Conservation (phyloP, 1,140 invertebrate species). For the Drosophila mauritiana region DNA sequence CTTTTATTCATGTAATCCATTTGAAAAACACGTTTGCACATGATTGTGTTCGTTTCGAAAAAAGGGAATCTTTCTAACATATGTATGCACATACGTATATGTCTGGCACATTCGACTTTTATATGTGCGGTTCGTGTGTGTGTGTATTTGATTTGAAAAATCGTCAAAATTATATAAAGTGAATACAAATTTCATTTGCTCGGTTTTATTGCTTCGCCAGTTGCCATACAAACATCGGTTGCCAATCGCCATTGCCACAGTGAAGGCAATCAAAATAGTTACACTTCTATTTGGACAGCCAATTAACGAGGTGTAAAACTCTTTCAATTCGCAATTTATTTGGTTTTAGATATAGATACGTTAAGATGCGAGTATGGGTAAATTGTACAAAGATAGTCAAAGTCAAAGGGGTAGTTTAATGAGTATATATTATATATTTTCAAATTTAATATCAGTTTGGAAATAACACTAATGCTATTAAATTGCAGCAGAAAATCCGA, state of each 20-base stretch:
- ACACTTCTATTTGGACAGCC: conserved; percentile 6
- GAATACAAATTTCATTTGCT: conserved; percentile 82
- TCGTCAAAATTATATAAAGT: conserved; percentile 82
- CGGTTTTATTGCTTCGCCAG: conserved; percentile 67
- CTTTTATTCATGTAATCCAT: conserved; percentile 84
- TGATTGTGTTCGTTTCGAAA: conserved; percentile 76
- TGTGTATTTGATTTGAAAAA: conserved; percentile 72
- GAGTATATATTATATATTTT: neutral
- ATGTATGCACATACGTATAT: conserved; percentile 4
- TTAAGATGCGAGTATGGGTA: neutral
- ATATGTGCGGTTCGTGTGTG: conserved; percentile 6
- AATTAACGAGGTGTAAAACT: conserved; percentile 4
- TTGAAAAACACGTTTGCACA: conserved; percentile 82
- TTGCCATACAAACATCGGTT: conserved; percentile 60
- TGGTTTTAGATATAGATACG: no score
- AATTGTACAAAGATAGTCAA: neutral
- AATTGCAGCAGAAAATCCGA: neutral
- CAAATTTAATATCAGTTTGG: no score
- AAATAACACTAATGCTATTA: no score
- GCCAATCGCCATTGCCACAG: conserved; percentile 41
- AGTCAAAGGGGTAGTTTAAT: neutral
- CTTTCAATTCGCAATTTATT: neutral
- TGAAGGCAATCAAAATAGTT: conserved; percentile 27
- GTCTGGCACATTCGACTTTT: neutral
- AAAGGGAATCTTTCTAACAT: conserved; percentile 58